These are phyloP conservation scores for Lepisosteus oculatus DNA, from an alignment of 2,113 vertebrate species.

Conservation along the genomic window DNA sequence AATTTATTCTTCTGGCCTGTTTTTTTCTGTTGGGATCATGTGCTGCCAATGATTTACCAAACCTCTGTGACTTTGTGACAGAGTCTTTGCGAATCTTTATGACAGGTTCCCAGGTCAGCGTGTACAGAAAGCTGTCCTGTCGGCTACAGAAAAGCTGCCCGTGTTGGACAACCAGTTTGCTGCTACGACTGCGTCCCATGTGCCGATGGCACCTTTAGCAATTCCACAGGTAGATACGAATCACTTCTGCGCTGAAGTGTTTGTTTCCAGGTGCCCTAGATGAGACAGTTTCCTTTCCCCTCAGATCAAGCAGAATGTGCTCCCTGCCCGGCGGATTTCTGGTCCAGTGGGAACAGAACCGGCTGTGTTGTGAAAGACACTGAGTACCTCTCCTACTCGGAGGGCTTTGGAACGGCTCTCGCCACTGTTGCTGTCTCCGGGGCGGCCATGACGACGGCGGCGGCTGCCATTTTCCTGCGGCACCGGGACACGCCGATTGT, in stretches of 20 bases:
- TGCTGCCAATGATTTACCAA: too few species aligned
- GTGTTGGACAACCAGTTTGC: slow-evolving; percentile 64
- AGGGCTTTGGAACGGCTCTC: slow-evolving; percentile 63
- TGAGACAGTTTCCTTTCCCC: slow-evolving; percentile 5
- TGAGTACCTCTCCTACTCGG: slow-evolving; percentile 70
- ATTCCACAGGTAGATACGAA: too few species aligned
- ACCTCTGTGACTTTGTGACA: too few species aligned
- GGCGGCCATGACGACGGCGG: slow-evolving; percentile 46
- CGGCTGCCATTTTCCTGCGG: slow-evolving; percentile 55
- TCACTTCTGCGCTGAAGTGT: too few species aligned
- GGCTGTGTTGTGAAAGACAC: slow-evolving; percentile 62
- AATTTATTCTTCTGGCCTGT: too few species aligned
- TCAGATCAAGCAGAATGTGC: slow-evolving; percentile 47
- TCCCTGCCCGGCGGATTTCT: slow-evolving; percentile 50
- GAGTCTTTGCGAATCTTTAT: background rate
- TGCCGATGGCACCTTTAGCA: too few species aligned
- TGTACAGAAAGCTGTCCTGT: slow-evolving; percentile 62
- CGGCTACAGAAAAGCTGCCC: slow-evolving; percentile 64
- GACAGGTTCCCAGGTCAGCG: slow-evolving; percentile 60
- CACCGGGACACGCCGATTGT: slow-evolving; percentile 61
- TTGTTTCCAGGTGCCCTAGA: too few species aligned
- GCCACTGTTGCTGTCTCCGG: slow-evolving; percentile 56
- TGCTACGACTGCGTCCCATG: slow-evolving; percentile 32
- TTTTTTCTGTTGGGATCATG: too few species aligned
- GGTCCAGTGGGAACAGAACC: slow-evolving; percentile 59